Base-by-base conservation (phyloP, 2,797 vertebrate species). In the Cottoperca gobio region DNA sequence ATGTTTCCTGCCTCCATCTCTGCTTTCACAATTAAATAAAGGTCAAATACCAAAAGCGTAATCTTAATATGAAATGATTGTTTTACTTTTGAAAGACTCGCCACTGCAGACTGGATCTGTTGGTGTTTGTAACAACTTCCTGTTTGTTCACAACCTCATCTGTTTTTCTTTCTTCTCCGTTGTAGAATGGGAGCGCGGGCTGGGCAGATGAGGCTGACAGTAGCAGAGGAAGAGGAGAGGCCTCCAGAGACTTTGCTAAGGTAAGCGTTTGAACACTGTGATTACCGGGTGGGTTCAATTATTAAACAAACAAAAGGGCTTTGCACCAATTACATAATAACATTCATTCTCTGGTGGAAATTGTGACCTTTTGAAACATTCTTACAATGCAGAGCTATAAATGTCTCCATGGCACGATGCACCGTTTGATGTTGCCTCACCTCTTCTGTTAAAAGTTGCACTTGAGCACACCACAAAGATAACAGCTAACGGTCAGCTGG, bases 171-270 rank as follows among this genome's bases (percentile, higher is more conserved):
- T 80, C 65, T 55, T 58, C 37, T 93, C 52, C 86, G 54, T 40
- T 90, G 64, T 63, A 97, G 96, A 97, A 99, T 0, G 97, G 97
- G 31, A 95, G 66, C 2, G 91, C 94, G 73, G 86, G 92, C 72
- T 99, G 97, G 97, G 94, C 89, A 0, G 97, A 99, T 6, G 97
- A 99, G 31, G 91, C 93, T 0, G 98, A 99, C 52, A 94, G 95
- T 13, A 91, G 91, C 93, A 89, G 96, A 88, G 96, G 95, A 87
- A 95, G 97, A 95, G 95, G 94, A 82, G 98, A 99, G 75, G 96
- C 97, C 35, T 99, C 97, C 73, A 93, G 97, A 88, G 98, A 99
- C 88, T 99, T 99, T 79, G 97, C 97, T 86, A 99, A 99, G 96
- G 98, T 99, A 72, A 91, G 95, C 83, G 53, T 55, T 40, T 54